Evolutionary conservation across 2,113 vertebrate species (phyloP), one percentile per base, ranked within the genome.

Genomic region (Pterophyllum scalare): DNA sequence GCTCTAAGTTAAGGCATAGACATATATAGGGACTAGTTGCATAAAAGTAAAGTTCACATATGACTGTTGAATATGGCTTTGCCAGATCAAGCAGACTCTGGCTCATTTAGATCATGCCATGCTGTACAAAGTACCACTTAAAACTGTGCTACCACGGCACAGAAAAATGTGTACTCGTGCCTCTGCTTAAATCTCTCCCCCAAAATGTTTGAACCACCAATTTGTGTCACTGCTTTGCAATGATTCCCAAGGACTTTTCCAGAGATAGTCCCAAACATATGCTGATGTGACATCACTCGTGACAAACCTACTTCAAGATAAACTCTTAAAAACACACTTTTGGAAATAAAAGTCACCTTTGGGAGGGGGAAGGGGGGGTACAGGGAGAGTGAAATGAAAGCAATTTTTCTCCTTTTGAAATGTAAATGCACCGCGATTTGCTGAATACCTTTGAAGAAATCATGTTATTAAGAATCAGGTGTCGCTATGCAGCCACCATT

Each of bases 371-470:
- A 22, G 54, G 62, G 80, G 74, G 59, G 77, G 77, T 85, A 85
- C 83, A 77, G 91, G 92, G 60, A 88, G 89, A 92, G 88, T 87
- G 88, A 95, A 96, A 95, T 95, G 91, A 95, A 95, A 95, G 94
- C 91, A 92, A 92, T 93, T 93, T 92, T 91, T 93, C 92, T 93
- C 86, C 94, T 93, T 96, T 95, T 96, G 93, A 96, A 95, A 95
- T 95, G 94, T 92, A 95, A 96, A 96, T 95, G 90, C 59, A 1
- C 62, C 64, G 85, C 87, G 89, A 95, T 96, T 94, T 95, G 89
- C 93, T 87, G 90, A 94, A 91, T 91, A 92, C 91, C 93, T 94
- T 95, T 96, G 93, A 96, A 95, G 91, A 94, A 94, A 93, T 92
- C 86, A 72, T 87, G 91, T 95, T 94, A 95, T 94, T 95, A 94